Base-by-base conservation (phyloP, 92 coral and sea anemone genomes). In the Zoanthus solanderi region DNA sequence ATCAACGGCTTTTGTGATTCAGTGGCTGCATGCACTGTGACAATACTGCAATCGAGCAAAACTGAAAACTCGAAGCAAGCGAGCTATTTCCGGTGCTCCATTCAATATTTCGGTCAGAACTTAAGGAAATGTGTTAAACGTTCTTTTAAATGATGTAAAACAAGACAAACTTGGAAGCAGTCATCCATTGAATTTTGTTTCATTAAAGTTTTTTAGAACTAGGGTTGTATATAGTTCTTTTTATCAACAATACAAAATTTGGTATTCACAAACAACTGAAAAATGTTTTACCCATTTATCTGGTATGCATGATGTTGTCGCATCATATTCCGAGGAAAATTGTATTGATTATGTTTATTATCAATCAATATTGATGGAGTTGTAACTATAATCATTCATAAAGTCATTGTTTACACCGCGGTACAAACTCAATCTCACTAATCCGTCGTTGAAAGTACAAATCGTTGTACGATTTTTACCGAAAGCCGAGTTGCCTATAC, bases 331-430 rank as follows among this genome's bases (percentile, higher is more conserved):
- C 23, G 1, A 60, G 28, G 14, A 9, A 9, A 67, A 23, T 23
- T 23, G 23, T 45, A 67, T 66, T 81, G 28, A 71, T 28, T 45
- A 45, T 46, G 85, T 81, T 81, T 81, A 46, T 54, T 16, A 30
- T 11, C 44, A 48, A 65, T 15, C 60, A 48, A 45, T 30, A 66
- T 28, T 81, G 74, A 32, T 17, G 15, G 46, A 44, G 16, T 63
- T 45, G 28, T 23, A 44, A 81, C 54, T 31, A 37, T 53, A 15
- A 48, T 78, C 42, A 37, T 60, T 37, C 2, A 37, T 37, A 37
- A 37, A 4, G 2, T 37, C 42, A 37, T 37, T 37, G 42, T 37
- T 37, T 37, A 37, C 42, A 37, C 42, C 42, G 56, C 6, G 32
- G 16, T 50, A 52, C 47, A 69, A 78, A 34, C 12, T 6, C 37